Evolutionary conservation across 2,888 invertebrate species (phyloP).

Genomic region (Neoitamus cyanurus): DNA sequence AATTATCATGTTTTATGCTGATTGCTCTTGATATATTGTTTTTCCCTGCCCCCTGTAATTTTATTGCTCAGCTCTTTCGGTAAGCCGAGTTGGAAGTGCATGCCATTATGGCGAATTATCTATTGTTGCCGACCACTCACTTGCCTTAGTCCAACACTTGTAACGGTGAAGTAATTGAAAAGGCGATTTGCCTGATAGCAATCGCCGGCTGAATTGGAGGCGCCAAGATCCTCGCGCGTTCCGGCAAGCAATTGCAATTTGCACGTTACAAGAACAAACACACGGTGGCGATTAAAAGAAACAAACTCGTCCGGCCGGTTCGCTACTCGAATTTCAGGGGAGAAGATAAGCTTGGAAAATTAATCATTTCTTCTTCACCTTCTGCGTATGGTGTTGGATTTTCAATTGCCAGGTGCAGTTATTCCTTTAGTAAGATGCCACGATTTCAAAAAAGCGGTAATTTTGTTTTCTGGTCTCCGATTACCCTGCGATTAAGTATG

Average conservation of each 20-base stretch:
- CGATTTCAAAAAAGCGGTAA: background rate
- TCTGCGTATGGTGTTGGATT: background rate
- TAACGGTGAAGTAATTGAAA: background rate
- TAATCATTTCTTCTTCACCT: background rate
- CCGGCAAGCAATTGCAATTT: background rate
- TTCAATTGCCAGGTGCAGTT: background rate
- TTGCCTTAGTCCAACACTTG: background rate
- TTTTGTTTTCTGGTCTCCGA: too few relatives aligned
- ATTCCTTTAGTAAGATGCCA: background rate
- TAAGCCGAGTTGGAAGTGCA: background rate
- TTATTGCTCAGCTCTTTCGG: background rate
- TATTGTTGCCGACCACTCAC: slow-evolving; percentile 4
- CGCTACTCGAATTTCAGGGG: background rate
- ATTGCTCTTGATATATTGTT: slow-evolving; percentile 26
- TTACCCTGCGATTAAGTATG: too few relatives aligned
- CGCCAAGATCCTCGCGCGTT: background rate
- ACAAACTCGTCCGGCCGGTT: background rate
- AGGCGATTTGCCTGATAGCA: background rate
- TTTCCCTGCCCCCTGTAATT: slow-evolving; percentile 2
- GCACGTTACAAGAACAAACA: background rate
- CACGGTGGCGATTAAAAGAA: background rate
- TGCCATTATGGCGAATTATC: slow-evolving; percentile 23
- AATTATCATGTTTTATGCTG: slow-evolving; percentile 41
- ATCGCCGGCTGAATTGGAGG: background rate
- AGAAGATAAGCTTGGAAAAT: background rate